Evolutionary conservation across 2,888 invertebrate genomes (phyloP).

Genomic region (Heteromyza rotundicornis): DNA sequence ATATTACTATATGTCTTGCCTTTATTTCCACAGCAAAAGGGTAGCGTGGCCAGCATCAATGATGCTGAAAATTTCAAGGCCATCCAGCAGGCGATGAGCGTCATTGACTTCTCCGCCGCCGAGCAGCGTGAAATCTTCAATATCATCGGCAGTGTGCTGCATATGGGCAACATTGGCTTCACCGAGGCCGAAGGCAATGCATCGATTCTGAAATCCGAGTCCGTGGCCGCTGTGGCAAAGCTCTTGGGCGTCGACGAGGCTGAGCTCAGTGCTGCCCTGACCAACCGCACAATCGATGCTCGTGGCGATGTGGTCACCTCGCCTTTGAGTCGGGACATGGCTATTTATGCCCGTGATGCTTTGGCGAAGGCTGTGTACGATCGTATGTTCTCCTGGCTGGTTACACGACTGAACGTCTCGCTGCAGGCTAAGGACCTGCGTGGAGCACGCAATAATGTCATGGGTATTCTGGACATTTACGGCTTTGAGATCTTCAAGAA

Average conservation of each 20-base stretch:
- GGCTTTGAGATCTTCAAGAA: constrained; percentile 92
- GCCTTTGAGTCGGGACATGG: constrained; percentile 80
- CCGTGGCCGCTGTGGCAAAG: constrained; percentile 72
- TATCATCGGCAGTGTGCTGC: constrained; percentile 84
- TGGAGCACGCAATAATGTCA: constrained; percentile 68
- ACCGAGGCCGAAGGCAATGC: constrained; percentile 75
- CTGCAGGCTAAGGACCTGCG: constrained; percentile 69
- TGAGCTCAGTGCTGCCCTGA: constrained; percentile 75
- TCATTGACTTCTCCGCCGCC: constrained; percentile 74
- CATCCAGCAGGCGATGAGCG: constrained; percentile 76
- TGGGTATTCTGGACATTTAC: constrained; percentile 92
- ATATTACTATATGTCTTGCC: constrained; percentile 10
- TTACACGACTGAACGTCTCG: constrained; percentile 78
- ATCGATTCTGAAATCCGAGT: constrained; percentile 71
- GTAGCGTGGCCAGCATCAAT: constrained; percentile 62
- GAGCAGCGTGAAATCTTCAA: constrained; percentile 80
- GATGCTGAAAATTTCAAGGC: constrained; percentile 74
- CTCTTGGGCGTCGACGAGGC: constrained; percentile 75
- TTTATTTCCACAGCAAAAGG: constrained; percentile 60
- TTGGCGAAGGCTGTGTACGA: constrained; percentile 91
- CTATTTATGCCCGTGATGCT: constrained; percentile 87
- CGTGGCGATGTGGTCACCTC: constrained; percentile 82
- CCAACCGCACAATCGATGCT: constrained; percentile 86
- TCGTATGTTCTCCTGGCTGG: constrained; percentile 89
- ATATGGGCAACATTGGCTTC: constrained; percentile 86